These are phyloP conservation scores for Teinopalpus imperialis DNA, from an alignment of 2,888 invertebrate genomes.

Conservation along the genomic window DNA sequence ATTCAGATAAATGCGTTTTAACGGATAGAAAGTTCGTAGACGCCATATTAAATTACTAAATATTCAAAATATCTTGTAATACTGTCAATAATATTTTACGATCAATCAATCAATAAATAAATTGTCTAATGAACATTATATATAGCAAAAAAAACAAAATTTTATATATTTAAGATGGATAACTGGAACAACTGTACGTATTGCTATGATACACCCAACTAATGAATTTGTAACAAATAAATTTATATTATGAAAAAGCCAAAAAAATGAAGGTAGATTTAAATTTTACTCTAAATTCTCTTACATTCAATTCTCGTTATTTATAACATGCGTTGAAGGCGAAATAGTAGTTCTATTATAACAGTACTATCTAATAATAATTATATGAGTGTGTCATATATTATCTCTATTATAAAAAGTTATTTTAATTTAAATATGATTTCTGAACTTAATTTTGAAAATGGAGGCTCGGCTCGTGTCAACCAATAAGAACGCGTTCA, in stretches of 20 bases:
- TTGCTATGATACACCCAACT: conserved; percentile 51
- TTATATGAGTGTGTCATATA: too few relatives aligned
- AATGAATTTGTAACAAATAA: conserved; percentile 15
- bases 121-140: conserved; percentile 40
- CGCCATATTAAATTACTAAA: conserved; percentile 45
- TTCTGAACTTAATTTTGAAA: conserved; percentile 1
- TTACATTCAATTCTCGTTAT: too few relatives aligned
- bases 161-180: conserved; percentile 35
- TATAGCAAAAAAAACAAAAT: conserved; percentile 36
- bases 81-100: conserved; percentile 43
- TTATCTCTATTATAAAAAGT: too few relatives aligned
- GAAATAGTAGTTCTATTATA: too few relatives aligned
- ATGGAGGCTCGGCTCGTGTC: not conserved
- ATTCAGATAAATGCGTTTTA: conserved; percentile 75
- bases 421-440: too few relatives aligned
- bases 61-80: conserved; percentile 33
- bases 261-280: conserved; percentile 41
- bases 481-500: not conserved
- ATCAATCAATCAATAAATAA: conserved; percentile 31
- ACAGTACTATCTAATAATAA: too few relatives aligned
- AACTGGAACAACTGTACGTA: conserved; percentile 54
- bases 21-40: conserved; percentile 64
- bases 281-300: too few relatives aligned
- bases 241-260: not conserved
- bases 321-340: too few relatives aligned